Percentiles rank a stretch among this genome's conserved stretches.
phyloP scores from a whole-genome alignment of 2,113 vertebrate genomes.

The Enhydra lutris region DNA sequence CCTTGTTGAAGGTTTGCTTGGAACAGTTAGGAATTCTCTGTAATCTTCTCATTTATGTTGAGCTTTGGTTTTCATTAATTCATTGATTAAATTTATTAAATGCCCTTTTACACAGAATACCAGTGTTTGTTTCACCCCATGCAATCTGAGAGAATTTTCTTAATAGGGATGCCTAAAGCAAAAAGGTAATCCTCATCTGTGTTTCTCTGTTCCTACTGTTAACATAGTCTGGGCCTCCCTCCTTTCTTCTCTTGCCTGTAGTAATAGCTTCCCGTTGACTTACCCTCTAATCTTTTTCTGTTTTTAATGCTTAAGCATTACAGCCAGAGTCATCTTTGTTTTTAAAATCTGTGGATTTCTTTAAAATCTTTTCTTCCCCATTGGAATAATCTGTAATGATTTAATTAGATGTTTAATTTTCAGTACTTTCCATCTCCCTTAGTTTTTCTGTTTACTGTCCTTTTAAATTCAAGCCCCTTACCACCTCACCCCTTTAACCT shows the following conservation, averaged over 20 bases:
- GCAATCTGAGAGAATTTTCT: not conserved
- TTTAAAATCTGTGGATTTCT: not conserved
- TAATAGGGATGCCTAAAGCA: not conserved
- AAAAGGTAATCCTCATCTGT: not conserved
- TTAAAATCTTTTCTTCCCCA: not conserved
- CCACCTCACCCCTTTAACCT: not conserved
- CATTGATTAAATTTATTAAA: not conserved
- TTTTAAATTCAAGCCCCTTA: not conserved
- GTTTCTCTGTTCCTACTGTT: not conserved
- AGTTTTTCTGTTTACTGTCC: not conserved
- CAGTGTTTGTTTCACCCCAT: not conserved
- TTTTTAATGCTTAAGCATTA: not conserved
- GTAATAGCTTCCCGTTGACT: not conserved
- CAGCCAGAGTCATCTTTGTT: not conserved
- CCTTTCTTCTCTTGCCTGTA: not conserved
- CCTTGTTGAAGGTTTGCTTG: not conserved
- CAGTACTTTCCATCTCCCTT: not conserved
- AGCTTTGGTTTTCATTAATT: conserved; percentile 35
- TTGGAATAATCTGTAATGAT: not conserved
- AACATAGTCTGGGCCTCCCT: not conserved
- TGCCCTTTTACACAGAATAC: not conserved
- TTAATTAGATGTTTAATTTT: not conserved
- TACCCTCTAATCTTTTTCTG: not conserved
- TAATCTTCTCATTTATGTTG: not conserved
- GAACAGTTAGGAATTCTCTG: not conserved